These are phyloP conservation scores for Camelus dromedarius DNA, from an alignment of 2,113 vertebrate species.

Conservation along the genomic window DNA sequence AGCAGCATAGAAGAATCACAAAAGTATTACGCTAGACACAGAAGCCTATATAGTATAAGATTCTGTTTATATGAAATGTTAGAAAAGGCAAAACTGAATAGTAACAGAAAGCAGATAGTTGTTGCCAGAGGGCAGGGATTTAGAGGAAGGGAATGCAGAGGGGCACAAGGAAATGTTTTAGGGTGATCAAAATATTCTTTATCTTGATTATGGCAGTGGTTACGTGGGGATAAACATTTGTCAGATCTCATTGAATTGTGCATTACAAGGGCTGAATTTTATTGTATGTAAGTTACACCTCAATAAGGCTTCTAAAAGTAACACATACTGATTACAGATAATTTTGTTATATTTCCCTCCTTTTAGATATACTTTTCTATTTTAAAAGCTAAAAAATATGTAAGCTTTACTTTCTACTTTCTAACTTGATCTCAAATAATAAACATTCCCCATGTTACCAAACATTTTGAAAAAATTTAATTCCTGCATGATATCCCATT, in stretches of 20 bases:
- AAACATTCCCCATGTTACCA: background rate
- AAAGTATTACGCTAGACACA: background rate
- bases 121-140: background rate
- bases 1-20: background rate
- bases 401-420: background rate
- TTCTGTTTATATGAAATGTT: background rate
- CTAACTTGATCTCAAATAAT: constrained; percentile 7
- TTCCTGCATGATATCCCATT: background rate
- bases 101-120: background rate
- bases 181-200: background rate
- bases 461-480: background rate
- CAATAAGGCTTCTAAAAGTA: background rate
- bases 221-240: background rate
- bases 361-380: background rate
- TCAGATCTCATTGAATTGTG: background rate
- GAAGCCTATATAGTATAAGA: background rate
- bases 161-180: background rate
- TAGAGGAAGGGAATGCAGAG: background rate
- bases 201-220: background rate
- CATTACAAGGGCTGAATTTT: background rate
- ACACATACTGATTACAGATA: background rate
- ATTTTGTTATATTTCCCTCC: background rate
- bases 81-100: background rate
- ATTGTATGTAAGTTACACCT: background rate
- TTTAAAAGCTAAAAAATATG: background rate